Base-by-base conservation (phyloP, 2,888 invertebrate genomes). In the Tetragnatha montana region DNA sequence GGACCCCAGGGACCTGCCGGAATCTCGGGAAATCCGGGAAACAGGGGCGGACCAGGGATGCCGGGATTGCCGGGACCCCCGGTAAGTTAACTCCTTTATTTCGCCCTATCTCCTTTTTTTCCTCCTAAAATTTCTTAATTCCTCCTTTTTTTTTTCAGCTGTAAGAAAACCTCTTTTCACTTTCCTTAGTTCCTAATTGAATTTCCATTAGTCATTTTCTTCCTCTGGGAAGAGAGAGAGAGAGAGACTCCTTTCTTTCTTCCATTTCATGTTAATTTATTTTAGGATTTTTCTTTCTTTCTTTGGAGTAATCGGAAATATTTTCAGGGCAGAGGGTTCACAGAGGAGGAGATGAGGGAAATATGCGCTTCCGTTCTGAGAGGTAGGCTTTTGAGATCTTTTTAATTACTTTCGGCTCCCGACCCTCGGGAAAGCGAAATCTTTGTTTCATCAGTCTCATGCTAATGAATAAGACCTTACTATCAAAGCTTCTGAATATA, bases 341-440 rank as follows among this genome's bases (percentile, higher is more conserved):
- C 95, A 0, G 97, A 97, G 93, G 94, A 94, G 7, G 97, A 97
- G 93, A 95, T 98, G 21, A 94, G 96, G 92, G 97, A 97, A 92
- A 96, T 98, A 92, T 97, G 97, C 93, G 95, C 96, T 92, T 95
- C 95, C 80, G 95, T 97, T 79, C 94, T 97, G 78, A 95, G 96
- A 95, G 97, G 97, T 97, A 94, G 93, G 92, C 75, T 60, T 60
- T 17, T 60, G 12, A 60, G 4, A n/a, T 22, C 73, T 12, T 73
- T 19, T 73, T 73, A 73, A 19, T 73, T n/a, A 73, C n/a, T 69
- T n/a, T 35, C 35, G 35, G 35, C 35, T 35, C 35, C 35, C 35
- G 35, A n/a, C n/a, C n/a, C n/a, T n/a, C n/a, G n/a, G n/a, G n/a
- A n/a, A n/a, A n/a, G n/a, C n/a, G 35, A 2, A 2, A 35, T 35